Evolutionary conservation across 2,797 vertebrate species (phyloP).

Genomic region (Sparidentex hasta): DNA sequence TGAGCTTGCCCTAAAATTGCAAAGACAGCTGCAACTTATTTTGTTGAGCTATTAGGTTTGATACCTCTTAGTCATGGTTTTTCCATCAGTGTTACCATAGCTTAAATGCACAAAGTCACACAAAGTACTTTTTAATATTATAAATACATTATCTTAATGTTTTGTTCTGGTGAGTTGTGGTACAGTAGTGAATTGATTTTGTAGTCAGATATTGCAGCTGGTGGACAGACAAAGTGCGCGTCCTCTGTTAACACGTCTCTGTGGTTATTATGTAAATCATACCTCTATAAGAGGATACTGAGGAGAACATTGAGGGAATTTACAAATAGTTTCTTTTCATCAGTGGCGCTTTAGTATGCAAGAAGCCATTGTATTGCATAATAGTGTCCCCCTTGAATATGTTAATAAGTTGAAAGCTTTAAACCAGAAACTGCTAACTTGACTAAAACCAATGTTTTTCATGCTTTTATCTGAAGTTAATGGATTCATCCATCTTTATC

Average conservation of each 20-base stretch:
- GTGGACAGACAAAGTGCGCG: neutral
- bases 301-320: neutral
- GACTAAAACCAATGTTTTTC: constrained; percentile 38
- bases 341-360: neutral
- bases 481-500: constrained; percentile 52
- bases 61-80: neutral
- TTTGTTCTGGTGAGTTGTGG: neutral
- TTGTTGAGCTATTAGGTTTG: neutral
- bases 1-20: no score
- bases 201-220: neutral
- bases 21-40: no score
- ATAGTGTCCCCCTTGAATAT: neutral
- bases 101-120: neutral
- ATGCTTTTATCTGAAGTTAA: constrained; percentile 39
- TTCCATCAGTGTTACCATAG: neutral
- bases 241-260: neutral
- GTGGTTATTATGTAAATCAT: neutral
- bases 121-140: no score
- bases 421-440: constrained; percentile 33
- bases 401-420: constrained; percentile 39
- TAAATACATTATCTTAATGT: neutral
- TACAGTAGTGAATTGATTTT: neutral
- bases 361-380: neutral
- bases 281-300: neutral
- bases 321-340: neutral